Conservation (phyloP, 2,888 invertebrate genomes). For the Hyalella azteca region DNA sequence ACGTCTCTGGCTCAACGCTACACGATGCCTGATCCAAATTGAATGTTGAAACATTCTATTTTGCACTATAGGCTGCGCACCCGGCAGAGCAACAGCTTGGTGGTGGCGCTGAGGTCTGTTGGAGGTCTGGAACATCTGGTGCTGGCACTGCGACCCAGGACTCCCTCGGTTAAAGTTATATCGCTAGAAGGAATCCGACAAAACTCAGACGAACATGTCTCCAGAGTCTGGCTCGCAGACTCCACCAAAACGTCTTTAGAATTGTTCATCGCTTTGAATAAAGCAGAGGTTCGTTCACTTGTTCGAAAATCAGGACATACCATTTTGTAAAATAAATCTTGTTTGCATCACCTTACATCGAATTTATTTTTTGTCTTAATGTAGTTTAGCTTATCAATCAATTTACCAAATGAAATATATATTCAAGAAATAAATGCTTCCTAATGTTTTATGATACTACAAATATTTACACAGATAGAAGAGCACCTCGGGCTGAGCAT, state of each 20-base stretch:
- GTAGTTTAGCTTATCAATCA: too few relatives aligned
- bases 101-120: not conserved
- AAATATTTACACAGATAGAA: too few relatives aligned
- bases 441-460: too few relatives aligned
- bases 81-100: conserved; percentile 5
- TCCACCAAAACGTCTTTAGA: not conserved
- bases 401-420: too few relatives aligned
- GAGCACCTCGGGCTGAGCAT: not conserved
- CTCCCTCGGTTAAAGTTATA: not conserved
- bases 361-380: too few relatives aligned
- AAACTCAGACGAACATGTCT: conserved; percentile 14
- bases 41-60: too few relatives aligned
- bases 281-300: conserved; percentile 21
- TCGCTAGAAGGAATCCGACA: not conserved
- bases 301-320: too few relatives aligned
- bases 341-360: too few relatives aligned
- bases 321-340: too few relatives aligned
- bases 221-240: conserved; percentile 9
- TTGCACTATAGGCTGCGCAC: conserved; percentile 10
- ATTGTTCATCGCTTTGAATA: conserved; percentile 20
- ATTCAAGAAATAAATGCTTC: too few relatives aligned
- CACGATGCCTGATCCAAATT: not conserved
- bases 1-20: too few relatives aligned
- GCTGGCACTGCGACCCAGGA: not conserved
- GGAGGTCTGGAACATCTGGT: not conserved